phyloP scores from a whole-genome alignment of 2,797 vertebrate species.

The Coluber constrictor region DNA sequence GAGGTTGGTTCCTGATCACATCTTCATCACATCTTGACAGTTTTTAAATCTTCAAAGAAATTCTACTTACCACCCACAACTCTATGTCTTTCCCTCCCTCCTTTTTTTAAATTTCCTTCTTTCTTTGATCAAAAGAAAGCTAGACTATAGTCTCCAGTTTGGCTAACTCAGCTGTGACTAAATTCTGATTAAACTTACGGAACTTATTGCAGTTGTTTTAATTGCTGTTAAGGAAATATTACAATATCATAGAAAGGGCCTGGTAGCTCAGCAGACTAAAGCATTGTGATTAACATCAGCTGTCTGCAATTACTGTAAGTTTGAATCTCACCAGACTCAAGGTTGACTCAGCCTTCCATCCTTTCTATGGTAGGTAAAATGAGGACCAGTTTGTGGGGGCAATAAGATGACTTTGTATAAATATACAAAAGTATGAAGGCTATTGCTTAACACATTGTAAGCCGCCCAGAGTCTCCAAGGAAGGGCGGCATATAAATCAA shows the following conservation, averaged over 20 bases:
- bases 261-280: no score
- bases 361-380: no score
- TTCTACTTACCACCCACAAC: neutral
- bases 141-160: neutral
- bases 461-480: no score
- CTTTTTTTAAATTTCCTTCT: neutral
- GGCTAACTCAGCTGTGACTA: neutral
- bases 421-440: no score
- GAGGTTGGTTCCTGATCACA: neutral
- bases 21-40: neutral
- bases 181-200: neutral
- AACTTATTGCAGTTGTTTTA: neutral
- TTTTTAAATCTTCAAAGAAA: neutral
- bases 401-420: no score
- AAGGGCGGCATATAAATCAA: no score
- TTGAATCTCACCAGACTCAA: no score
- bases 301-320: no score
- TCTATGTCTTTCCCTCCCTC: neutral
- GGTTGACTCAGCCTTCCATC: no score
- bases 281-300: no score
- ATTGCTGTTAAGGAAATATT: neutral
- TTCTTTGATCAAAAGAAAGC: neutral
- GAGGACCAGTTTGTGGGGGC: no score
- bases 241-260: neutral
- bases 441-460: no score